Base-by-base conservation (phyloP, 1,140 invertebrate genomes). In the Drosophila varians region DNA sequence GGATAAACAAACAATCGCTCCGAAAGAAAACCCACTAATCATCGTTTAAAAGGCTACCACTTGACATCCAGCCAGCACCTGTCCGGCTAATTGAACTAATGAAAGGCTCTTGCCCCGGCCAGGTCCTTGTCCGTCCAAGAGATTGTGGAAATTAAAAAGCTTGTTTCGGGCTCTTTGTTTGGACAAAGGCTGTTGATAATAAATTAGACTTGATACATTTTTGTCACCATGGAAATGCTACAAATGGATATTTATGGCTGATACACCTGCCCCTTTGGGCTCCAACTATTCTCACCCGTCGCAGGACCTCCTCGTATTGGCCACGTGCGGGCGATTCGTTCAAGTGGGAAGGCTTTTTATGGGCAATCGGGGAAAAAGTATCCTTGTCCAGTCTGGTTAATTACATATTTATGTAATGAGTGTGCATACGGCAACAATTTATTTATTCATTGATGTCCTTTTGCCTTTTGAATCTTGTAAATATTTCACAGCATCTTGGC, bases 11-110 rank as follows among this genome's bases (percentile, higher is more conserved):
- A 84, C 72, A 73, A 84, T 49, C 76, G 80, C n/a, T 9, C 28
- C 4, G 21, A 46, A 47, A 65, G 61, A 58, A 55, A 64, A 58
- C 43, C 77, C 80, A 84, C 79, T 84, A 84, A 79, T 86, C 72
- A 84, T 84, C 72, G 80, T 79, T 84, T 84, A 86, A 79, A 86
- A 73, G 52, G 76, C 65, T 68, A 61, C 42, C 71, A 74, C 64
- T 77, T 60, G 74, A 74, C 56, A 52, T 77, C 46, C 57, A 51
- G 48, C 34, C 53, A 77, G 54, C 69, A 78, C 61, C 76, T 78
- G 75, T 47, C 64, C 58, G 55, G 71, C 82, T 84, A 84, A 84
- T 84, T 84, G 80, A 80, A 80, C 80, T 84, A 87, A 86, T 84
- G 80, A 84, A 84, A 80, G 61, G 76, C 56, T 74, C 74, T 79